Base-by-base conservation (phyloP, 1,140 invertebrate genomes). In the Sminthurides bifidus region DNA sequence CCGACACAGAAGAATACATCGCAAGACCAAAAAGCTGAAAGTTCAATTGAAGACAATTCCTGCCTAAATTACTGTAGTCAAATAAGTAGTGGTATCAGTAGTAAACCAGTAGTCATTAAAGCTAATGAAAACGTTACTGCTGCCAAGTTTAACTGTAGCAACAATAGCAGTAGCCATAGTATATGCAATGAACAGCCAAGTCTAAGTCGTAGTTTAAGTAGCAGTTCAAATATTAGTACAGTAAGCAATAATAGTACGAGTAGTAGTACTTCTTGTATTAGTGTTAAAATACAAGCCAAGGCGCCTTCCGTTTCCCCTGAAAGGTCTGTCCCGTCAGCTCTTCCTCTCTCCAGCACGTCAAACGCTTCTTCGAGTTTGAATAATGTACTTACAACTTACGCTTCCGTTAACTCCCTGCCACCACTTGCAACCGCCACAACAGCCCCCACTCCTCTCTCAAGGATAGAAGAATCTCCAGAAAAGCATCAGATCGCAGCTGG, bases 391-490 rank as follows among this genome's bases (percentile, higher is more conserved):
- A n/a, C n/a, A n/a, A n/a, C n/a, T n/a, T n/a, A n/a, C n/a, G n/a
- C n/a, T n/a, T n/a, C n/a, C 33, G 33, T 12, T 35, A 12, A 35
- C 10, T 21, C 33, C 17, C 24, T 29, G n/a, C 4, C 35, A 4
- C 30, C 54, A 49, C 17, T 26, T 23, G 2, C 37, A 31, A 37
- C 27, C 19, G 10, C 55, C 30, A 12, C 48, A 44, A 44, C 55
- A 19, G 6, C 48, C 17, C 3, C 53, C 15, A 49, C 23, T 23
- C 33, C 26, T 19, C 31, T 60, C 17, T 56, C 54, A 6, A 27
- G 59, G 48, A 65, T 65, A 15, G 63, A 65, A 55, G 63, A 65
- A 35, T 65, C 56, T 23, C 63, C 63, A 5, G 63, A 65, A 40
- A 65, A 65, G 44, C 56, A 51, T 35, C 56, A 59, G 24, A 33